Conservation (phyloP, 2,888 invertebrate species). For the Drosophila meridionalis region DNA sequence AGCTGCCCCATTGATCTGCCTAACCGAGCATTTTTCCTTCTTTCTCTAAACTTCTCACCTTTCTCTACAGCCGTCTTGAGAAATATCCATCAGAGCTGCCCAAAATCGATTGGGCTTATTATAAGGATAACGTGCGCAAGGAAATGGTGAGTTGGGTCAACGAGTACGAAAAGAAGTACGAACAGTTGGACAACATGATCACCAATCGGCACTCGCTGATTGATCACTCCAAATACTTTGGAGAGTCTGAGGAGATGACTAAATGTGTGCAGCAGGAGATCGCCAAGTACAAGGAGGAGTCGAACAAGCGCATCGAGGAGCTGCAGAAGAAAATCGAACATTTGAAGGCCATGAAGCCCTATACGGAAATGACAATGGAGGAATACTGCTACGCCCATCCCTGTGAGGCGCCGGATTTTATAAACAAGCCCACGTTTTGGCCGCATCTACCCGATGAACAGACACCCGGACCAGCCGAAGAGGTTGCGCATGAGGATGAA, state of each 20-base stretch:
- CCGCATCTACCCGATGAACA: slow-evolving; percentile 91
- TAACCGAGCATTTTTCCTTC: background rate
- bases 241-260: slow-evolving; percentile 88
- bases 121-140: slow-evolving; percentile 88
- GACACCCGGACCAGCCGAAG: slow-evolving; percentile 61
- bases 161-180: slow-evolving; percentile 92
- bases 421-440: slow-evolving; percentile 92
- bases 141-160: slow-evolving; percentile 92
- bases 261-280: slow-evolving; percentile 86
- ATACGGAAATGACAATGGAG: slow-evolving; percentile 93
- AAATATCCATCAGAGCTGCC: slow-evolving; percentile 89
- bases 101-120: slow-evolving; percentile 92
- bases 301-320: slow-evolving; percentile 79
- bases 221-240: slow-evolving; percentile 75
- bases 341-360: slow-evolving; percentile 89
- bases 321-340: slow-evolving; percentile 87
- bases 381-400: slow-evolving; percentile 91
- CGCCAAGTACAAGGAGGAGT: slow-evolving; percentile 59
- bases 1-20: background rate
- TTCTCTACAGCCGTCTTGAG: slow-evolving; percentile 59
- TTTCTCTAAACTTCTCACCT: background rate
- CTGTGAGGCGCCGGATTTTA: slow-evolving; percentile 88
- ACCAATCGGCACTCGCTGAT: slow-evolving; percentile 59
- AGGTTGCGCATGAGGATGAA: slow-evolving; percentile 11
- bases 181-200: slow-evolving; percentile 68